A percentile compares a stretch with the other conserved stretches of the same genome.
Conservation (phyloP, 2,113 vertebrate species). For the Anguilla japonica region DNA sequence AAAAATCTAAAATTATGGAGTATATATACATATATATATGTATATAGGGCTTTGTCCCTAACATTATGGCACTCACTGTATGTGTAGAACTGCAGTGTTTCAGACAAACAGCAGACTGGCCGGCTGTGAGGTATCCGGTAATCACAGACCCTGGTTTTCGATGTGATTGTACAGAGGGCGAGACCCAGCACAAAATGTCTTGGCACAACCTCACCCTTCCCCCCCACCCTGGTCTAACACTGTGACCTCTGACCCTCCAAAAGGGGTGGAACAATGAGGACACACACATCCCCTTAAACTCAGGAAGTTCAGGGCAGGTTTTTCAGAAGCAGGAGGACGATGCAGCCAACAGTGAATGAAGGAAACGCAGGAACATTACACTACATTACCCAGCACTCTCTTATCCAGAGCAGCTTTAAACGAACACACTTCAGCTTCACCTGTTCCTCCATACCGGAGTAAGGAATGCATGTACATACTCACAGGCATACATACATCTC, state of each 20-base stretch:
- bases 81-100: no score
- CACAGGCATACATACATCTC: background rate
- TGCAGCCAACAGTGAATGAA: background rate
- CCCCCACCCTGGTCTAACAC: conserved; percentile 29
- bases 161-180: background rate
- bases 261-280: conserved; percentile 36
- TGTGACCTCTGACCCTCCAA: conserved; percentile 34
- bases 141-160: no score
- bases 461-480: background rate
- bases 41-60: no score
- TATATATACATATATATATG: no score
- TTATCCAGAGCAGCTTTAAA: background rate
- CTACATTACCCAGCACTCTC: no score
- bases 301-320: background rate
- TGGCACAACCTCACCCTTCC: conserved; percentile 4
- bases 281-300: background rate
- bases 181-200: conserved; percentile 12
- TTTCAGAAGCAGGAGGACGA: no score
- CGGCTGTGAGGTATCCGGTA: no score
- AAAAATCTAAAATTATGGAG: no score
- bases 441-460: no score
- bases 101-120: no score
- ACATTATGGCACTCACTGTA: no score
- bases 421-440: background rate
- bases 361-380: background rate